Percentiles rank a stretch among this genome's conserved stretches.
phyloP scores from a whole-genome alignment of 64 coral and sea anemone species.

The Montipora cactus region DNA sequence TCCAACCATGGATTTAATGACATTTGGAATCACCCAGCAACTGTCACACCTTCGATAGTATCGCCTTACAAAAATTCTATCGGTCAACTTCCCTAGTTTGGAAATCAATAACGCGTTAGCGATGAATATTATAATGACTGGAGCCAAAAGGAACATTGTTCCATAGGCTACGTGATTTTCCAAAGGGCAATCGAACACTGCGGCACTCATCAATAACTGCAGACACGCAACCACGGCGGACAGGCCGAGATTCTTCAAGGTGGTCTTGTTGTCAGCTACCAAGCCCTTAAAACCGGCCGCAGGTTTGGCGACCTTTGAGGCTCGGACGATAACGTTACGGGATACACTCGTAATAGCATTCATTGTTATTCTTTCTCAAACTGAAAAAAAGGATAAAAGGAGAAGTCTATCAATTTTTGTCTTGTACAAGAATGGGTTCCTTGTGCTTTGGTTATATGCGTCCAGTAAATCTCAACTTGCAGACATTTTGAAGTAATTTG shows the following conservation, averaged over 20 bases:
- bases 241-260: constrained; percentile 9
- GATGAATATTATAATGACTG: not conserved
- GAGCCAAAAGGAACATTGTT: not conserved
- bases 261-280: not conserved
- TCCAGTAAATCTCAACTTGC: too few species aligned
- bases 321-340: not conserved
- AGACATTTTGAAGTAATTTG: too few species aligned
- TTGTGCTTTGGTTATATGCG: too few species aligned
- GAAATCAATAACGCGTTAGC: not conserved
- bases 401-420: not conserved
- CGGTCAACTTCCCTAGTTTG: not conserved
- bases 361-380: not conserved
- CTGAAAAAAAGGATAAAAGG: not conserved
- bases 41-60: not conserved
- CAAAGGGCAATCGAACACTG: constrained; percentile 3
- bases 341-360: not conserved
- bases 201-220: not conserved
- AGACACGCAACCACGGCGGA: not conserved
- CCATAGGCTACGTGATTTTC: not conserved
- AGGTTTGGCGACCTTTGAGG: not conserved
- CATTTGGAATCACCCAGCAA: not conserved
- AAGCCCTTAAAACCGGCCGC: not conserved
- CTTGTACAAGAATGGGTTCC: too few species aligned
- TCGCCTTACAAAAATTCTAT: not conserved
- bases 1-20: constrained; percentile 1